phyloP scores from a whole-genome alignment of 2,888 invertebrate genomes.

The Caenorhabditis plicata region DNA sequence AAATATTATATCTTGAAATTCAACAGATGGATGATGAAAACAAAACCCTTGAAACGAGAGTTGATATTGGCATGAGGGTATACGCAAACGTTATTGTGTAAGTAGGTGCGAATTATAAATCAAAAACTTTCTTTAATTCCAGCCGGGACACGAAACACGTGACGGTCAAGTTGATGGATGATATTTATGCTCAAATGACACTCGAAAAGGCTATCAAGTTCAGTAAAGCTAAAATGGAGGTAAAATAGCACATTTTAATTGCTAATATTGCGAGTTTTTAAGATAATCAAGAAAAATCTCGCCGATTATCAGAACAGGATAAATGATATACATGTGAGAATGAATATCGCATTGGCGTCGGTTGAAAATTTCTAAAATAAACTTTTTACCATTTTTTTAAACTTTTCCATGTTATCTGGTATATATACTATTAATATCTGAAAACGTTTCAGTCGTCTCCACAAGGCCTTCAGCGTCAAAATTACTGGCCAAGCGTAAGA shows the following conservation, averaged over 20 bases:
- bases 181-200: constrained; percentile 27
- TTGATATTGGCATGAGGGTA: constrained; percentile 28
- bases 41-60: constrained; percentile 14
- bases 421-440: too few species aligned
- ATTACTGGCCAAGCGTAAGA: too few species aligned
- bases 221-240: constrained; percentile 25
- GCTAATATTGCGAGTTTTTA: too few species aligned
- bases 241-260: constrained; percentile 12
- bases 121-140: constrained; percentile 6
- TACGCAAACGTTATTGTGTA: constrained; percentile 42
- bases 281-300: constrained; percentile 4
- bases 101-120: neutral
- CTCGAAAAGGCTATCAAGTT: constrained; percentile 25
- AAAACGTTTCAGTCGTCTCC: too few species aligned
- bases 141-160: constrained; percentile 32
- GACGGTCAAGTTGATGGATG: constrained; percentile 33
- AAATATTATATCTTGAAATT: neutral
- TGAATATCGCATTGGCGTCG: neutral
- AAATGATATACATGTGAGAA: constrained; percentile 2
- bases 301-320: constrained; percentile 3
- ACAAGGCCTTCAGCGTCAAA: too few species aligned
- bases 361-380: neutral
- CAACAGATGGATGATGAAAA: constrained; percentile 10
- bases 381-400: neutral
- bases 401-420: too few species aligned